Evolutionary conservation across 2,113 vertebrate species (phyloP), one percentile per base, ranked within the genome.

Genomic region (Meles meles): DNA sequence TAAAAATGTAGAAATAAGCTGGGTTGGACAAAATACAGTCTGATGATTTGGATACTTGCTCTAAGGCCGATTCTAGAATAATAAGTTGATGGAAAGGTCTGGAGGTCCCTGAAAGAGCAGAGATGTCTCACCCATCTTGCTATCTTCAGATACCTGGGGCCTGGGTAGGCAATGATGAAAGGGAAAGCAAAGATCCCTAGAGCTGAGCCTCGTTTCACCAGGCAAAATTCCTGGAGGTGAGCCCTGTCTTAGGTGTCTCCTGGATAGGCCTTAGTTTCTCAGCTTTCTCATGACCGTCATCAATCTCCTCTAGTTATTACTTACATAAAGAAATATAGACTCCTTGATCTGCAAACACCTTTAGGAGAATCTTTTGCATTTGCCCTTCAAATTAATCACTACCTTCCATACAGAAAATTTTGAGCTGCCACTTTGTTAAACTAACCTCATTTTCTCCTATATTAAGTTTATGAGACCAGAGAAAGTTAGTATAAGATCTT

Each of bases 391-490:
- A 96, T 95, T 91, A 92, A 97, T 72, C 89, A 39, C 79, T 81
- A 27, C 42, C 20, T 95, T 80, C 47, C 34, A 44, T 14, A 42
- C 0, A 96, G 72, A 89, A 80, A 52, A 87, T 95, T 93, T 79
- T 6, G 80, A 92, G 25, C 23, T 82, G 17, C 49, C 29, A 89
- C 74, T 76, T 29, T 92, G 63, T 79, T 94, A 80, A 96, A 69
- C 74, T 61, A 96, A 96, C 83, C 61, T 95, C 55, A 95, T 95
- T 94, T 96, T 81, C 79, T 96, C 90, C 80, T 96, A 34, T 93
- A 96, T 96, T 93, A 96, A 93, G 74, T 97, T 96, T 96, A 96
- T 74, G 47, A 93, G 92, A 90, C 87, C 95, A 97, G 76, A 98
- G 89, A 96, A 94, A 93, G 39, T 94, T 96, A 95, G 76, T 94